Evolutionary conservation across 2,113 vertebrate species (phyloP).

Genomic region (Odontesthes bonariensis): DNA sequence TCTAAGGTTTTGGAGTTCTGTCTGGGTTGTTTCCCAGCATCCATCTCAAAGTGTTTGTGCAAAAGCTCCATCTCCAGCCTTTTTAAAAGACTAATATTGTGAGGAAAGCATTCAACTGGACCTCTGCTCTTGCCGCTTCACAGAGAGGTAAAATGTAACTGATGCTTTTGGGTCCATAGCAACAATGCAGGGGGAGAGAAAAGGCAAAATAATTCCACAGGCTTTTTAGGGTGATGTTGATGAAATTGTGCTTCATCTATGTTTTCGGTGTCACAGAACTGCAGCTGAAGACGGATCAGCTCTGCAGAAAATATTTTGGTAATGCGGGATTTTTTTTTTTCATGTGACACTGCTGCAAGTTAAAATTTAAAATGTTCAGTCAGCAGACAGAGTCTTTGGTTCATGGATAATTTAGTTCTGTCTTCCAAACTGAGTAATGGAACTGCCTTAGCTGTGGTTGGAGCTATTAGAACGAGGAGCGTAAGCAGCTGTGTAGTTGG

Average conservation of each 20-base stretch:
- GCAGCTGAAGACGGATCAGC: not conserved
- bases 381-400: slow-evolving; percentile 17
- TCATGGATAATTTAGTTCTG: slow-evolving; percentile 44
- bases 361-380: slow-evolving; percentile 2
- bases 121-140: not conserved
- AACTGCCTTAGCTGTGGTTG: slow-evolving; percentile 29
- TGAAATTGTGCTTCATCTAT: not conserved
- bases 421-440: slow-evolving; percentile 52
- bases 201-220: not conserved
- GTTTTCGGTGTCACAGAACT: not conserved
- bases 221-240: not conserved
- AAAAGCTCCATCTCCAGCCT: not conserved
- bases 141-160: not conserved
- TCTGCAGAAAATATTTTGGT: not conserved
- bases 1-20: slow-evolving; percentile 15
- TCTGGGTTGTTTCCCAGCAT: not conserved
- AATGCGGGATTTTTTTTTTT: not conserved
- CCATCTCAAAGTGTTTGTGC: not conserved
- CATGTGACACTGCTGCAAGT: slow-evolving; percentile 6
- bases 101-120: not conserved
- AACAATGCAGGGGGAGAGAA: not conserved
- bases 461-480: slow-evolving; percentile 49
- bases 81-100: too few species aligned
- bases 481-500: slow-evolving; percentile 29
- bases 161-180: not conserved